Evolutionary conservation across 2,113 vertebrate species (phyloP).

Genomic region (Aegithalos caudatus): DNA sequence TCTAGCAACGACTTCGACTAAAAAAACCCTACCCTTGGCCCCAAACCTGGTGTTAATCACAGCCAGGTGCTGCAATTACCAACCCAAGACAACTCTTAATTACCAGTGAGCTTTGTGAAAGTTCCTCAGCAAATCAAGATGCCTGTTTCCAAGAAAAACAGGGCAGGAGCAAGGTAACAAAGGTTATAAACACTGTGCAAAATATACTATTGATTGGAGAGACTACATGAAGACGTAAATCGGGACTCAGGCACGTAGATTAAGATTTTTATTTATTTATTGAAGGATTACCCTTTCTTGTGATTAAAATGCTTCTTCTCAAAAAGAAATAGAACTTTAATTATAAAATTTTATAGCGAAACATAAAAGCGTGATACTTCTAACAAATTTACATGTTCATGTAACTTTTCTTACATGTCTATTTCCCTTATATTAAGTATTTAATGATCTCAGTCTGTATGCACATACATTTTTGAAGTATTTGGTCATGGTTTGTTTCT

Average conservation of each 20-base stretch:
- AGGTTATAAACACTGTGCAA: background rate
- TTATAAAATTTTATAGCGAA: constrained; percentile 47
- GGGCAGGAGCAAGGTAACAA: background rate
- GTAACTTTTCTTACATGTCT: constrained; percentile 23
- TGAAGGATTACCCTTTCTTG: constrained; percentile 34
- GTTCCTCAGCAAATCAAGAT: background rate
- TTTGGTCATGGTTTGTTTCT: constrained; percentile 16
- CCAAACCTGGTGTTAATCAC: background rate
- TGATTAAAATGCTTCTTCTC: constrained; percentile 46
- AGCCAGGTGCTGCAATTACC: background rate
- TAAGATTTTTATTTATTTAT: constrained; percentile 51
- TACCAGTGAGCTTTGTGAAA: background rate
- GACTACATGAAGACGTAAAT: background rate
- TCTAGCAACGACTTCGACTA: background rate
- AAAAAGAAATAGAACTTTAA: constrained; percentile 48
- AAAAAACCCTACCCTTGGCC: background rate
- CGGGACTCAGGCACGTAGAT: constrained; percentile 26
- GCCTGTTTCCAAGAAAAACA: background rate
- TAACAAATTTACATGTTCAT: constrained; percentile 34
- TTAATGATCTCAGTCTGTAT: background rate
- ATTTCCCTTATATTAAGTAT: constrained; percentile 23
- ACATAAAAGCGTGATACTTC: constrained; percentile 12
- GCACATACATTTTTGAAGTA: constrained; percentile 45
- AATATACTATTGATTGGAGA: background rate
- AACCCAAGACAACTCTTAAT: background rate